These are phyloP conservation scores for Stichodactyla helianthus DNA, from an alignment of 64 coral and sea anemone species.

Conservation along the genomic window DNA sequence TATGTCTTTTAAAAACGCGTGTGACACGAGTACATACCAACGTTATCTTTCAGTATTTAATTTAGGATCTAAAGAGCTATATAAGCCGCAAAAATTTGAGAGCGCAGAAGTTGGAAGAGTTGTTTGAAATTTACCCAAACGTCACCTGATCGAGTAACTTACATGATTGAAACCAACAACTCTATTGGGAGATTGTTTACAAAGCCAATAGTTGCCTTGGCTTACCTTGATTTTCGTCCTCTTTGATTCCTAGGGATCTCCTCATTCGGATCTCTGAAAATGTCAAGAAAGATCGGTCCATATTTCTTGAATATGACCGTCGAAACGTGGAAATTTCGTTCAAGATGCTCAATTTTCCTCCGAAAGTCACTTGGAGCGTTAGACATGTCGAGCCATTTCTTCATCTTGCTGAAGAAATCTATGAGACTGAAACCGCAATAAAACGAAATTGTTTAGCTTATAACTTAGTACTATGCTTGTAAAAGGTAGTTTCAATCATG, in stretches of 20 bases:
- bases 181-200: conserved; percentile 9
- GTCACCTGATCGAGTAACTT: not conserved
- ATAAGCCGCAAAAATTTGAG: not conserved
- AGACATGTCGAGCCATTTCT: conserved; percentile 99
- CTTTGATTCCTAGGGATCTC: conserved; percentile 74
- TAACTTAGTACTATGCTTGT: not conserved
- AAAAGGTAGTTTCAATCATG: conserved; percentile 13
- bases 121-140: not conserved
- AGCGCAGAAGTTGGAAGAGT: not conserved
- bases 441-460: conserved; percentile 48
- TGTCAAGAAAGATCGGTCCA: conserved; percentile 85
- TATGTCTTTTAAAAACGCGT: conserved; percentile 13
- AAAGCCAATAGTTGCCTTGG: not conserved
- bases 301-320: conserved; percentile 99
- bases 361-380: conserved; percentile 86
- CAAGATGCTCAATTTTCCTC: conserved; percentile 89
- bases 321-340: conserved; percentile 93
- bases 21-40: conserved; percentile 1
- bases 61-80: not conserved
- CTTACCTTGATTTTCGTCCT: conserved; percentile 91
- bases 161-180: not conserved
- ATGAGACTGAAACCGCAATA: conserved; percentile 74
- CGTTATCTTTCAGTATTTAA: not conserved
- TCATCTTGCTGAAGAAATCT: conserved; percentile 99
- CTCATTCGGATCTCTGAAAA: conserved; percentile 86